Evolutionary conservation across 2,888 invertebrate genomes (phyloP).

Genomic region (Dynastes tityus): DNA sequence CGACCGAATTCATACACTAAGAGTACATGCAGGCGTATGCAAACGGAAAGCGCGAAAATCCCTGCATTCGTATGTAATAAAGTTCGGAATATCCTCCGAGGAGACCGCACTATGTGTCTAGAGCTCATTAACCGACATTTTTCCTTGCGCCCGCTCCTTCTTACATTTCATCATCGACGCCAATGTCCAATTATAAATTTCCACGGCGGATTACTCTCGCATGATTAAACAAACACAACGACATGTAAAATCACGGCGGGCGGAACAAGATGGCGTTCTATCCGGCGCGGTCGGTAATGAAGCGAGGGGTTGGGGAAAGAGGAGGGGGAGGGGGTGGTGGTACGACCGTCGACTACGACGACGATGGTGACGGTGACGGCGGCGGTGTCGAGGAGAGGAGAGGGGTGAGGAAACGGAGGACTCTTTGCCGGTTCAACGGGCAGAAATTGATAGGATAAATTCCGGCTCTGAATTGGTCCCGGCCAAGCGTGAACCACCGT

Average conservation of each 20-base stretch:
- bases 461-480: slow-evolving; percentile 77
- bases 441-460: slow-evolving; percentile 79
- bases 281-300: slow-evolving; percentile 63
- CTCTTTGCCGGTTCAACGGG: slow-evolving; percentile 77
- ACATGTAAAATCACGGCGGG: slow-evolving; percentile 68
- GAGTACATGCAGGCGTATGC: background rate
- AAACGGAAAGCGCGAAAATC: slow-evolving; percentile 29
- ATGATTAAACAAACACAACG: slow-evolving; percentile 69
- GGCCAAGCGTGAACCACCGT: slow-evolving; percentile 73
- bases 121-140: slow-evolving; percentile 41
- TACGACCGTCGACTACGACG: slow-evolving; percentile 46
- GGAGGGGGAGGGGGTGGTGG: background rate
- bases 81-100: slow-evolving; percentile 31
- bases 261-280: slow-evolving; percentile 68
- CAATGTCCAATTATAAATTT: slow-evolving; percentile 68
- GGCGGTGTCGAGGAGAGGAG: slow-evolving; percentile 48
- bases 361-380: slow-evolving; percentile 41
- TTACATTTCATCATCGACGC: slow-evolving; percentile 50
- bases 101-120: background rate
- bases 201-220: slow-evolving; percentile 64
- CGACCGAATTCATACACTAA: background rate
- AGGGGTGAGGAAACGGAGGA: slow-evolving; percentile 57
- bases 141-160: slow-evolving; percentile 45
- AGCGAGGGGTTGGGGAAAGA: slow-evolving; percentile 53
- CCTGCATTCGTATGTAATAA: slow-evolving; percentile 47